Evolutionary conservation across 2,888 invertebrate species (phyloP), one percentile per base, ranked within the genome.

Genomic region (Acleris holmiana): DNA sequence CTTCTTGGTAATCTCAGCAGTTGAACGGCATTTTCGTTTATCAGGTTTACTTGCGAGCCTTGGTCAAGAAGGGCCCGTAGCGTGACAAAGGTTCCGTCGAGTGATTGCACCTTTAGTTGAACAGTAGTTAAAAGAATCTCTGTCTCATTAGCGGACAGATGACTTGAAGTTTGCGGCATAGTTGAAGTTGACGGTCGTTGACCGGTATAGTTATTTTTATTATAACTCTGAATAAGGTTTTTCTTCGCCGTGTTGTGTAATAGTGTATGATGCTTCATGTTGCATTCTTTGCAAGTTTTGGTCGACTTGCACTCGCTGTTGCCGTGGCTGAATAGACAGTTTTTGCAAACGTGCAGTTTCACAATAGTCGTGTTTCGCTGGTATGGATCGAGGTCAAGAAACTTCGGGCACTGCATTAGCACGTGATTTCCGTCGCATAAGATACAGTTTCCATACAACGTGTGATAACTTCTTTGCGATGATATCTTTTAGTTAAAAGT

Each of bases 31-130:
- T 62, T 67, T 57, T 70, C 68, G 7, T 68, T 62, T 47, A 70
- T 62, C 1, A 71, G 53, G 2, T 54, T 59, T 0, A 67, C 62
- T 66, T 71, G 71, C 17, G 67, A 63, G 15, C 71, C 68, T 49
- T 69, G 71, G 40, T 71, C 69, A 0, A 71, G 41, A 2, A 69
- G 56, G 1, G 62, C 68, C 19, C 68, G 48, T 44, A 71, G 58
- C 18, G 47, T 69, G 10, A 64, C 17, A 46, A 59, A 67, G 4
- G 58, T 66, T 23, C 69, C 71, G 47, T 71, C 62, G n/a, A 18
- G 10, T 10, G 57, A 13, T 44, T 56, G 51, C 8, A 69, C 57
- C 25, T 54, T 66, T 0, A 69, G 10, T 17, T 48, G 53, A 4
- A 61, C 62, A 5, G 71, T 68, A 17, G 68, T 55, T 53, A 69